Conservation (phyloP, 1,140 invertebrate species). For the Nephila pilipes region DNA sequence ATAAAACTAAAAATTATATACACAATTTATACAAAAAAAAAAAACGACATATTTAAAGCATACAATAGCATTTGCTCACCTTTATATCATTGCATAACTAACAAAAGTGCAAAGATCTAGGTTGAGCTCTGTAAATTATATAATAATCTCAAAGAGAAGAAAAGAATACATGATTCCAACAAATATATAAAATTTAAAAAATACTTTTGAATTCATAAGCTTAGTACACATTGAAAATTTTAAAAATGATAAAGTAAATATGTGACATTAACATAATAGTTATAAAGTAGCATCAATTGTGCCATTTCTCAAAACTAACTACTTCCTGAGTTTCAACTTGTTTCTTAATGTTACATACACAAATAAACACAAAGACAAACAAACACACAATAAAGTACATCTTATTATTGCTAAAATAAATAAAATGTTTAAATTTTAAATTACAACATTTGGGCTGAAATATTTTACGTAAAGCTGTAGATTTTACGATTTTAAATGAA, state of each 20-base stretch:
- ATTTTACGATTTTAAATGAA: no score
- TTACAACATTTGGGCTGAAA: no score
- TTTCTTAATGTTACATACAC: constrained; percentile 10
- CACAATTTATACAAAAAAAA: no score
- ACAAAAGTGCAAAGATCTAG: background rate
- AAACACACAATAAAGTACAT: constrained; percentile 14
- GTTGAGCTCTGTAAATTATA: background rate
- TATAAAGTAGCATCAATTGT: constrained; percentile 29
- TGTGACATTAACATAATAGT: constrained; percentile 37
- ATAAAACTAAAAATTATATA: no score
- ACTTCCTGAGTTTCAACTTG: constrained; percentile 72
- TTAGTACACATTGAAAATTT: background rate
- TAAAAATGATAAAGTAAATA: constrained; percentile 13
- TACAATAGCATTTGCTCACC: background rate
- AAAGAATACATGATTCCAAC: background rate
- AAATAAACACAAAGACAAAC: constrained; percentile 53
- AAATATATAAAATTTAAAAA: background rate
- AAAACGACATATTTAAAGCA: no score
- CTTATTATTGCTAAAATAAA: constrained; percentile 36
- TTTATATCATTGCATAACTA: background rate
- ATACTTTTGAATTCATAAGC: background rate
- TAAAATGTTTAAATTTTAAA: background rate
- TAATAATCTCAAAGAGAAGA: background rate
- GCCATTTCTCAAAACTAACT: constrained; percentile 56
- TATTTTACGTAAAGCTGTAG: no score